Evolutionary conservation across 2,113 vertebrate genomes (phyloP), one percentile per base, ranked within the genome.

Genomic region (Thalassoma bifasciatum): DNA sequence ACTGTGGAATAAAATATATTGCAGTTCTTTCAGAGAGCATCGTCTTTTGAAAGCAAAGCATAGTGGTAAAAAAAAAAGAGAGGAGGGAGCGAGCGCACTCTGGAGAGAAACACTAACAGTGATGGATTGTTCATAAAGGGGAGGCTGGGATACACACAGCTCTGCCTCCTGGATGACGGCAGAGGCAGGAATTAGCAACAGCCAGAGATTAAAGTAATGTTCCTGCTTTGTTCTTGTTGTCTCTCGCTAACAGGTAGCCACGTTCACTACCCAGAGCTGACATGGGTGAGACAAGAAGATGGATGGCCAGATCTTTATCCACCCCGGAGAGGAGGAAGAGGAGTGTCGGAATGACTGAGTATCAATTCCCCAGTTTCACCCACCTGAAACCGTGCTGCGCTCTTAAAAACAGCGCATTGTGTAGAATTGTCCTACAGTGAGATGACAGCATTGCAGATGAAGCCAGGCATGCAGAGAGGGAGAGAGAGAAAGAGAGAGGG

Each of bases 91-190:
- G 75, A 81, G 81, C 54, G 10, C 65, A 47, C 77, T 88, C 77
- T 59, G 60, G 86, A 87, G 84, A 87, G 77, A 78, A 49, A 70
- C 89, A 85, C 85, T 89, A 89, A 89, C 90, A 83, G 83, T 92
- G 91, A 92, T 91, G 88, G 87, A 92, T 92, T 79, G 88, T 84
- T 89, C 88, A 83, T 88, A 69, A 66, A 84, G 85, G 82, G 74
- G 57, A 85, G 74, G 88, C 81, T 84, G 85, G 80, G 87, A 86
- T 83, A 70, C 88, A 89, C 86, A 89, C 79, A 88, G 82, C 83
- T 73, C 81, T 80, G 82, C 79, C 75, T 86, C 74, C 47, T 68
- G 85, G 74, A 86, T 85, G 86, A 79, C 52, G 82, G 60, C 83
- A 83, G 79, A 71, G 79, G 76, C 16, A 86, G 73, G 79, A 85